Conservation (phyloP, 2,113 vertebrate genomes). For the Myrmophylax atrothorax region DNA sequence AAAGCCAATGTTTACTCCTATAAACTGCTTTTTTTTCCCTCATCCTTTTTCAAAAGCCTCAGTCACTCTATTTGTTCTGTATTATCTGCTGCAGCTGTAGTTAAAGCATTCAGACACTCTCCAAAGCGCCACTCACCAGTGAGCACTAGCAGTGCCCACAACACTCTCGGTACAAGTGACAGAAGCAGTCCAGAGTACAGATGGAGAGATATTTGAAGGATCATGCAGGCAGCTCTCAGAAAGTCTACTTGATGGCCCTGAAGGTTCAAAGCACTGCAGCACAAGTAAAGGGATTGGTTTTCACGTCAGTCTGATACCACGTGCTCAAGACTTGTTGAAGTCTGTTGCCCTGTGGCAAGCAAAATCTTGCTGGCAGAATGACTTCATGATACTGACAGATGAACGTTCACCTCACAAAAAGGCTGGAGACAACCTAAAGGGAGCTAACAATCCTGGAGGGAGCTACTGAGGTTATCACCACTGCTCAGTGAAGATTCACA, state of each 20-base stretch:
- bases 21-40: background rate
- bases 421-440: background rate
- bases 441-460: background rate
- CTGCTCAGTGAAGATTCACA: background rate
- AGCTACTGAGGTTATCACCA: background rate
- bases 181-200: background rate
- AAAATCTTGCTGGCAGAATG: background rate
- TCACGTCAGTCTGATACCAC: background rate
- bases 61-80: background rate
- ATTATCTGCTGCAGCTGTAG: background rate
- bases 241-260: background rate
- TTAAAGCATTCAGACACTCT: background rate
- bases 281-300: background rate
- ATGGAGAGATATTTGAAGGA: background rate
- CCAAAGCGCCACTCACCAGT: background rate
- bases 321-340: background rate
- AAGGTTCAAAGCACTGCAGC: background rate
- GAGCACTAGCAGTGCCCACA: background rate
- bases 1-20: background rate
- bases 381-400: background rate
- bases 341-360: background rate
- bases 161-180: background rate
- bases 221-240: background rate
- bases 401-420: background rate
- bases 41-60: background rate